Base-by-base conservation (phyloP, 1,140 invertebrate species). In the Drosophila lacertosa region DNA sequence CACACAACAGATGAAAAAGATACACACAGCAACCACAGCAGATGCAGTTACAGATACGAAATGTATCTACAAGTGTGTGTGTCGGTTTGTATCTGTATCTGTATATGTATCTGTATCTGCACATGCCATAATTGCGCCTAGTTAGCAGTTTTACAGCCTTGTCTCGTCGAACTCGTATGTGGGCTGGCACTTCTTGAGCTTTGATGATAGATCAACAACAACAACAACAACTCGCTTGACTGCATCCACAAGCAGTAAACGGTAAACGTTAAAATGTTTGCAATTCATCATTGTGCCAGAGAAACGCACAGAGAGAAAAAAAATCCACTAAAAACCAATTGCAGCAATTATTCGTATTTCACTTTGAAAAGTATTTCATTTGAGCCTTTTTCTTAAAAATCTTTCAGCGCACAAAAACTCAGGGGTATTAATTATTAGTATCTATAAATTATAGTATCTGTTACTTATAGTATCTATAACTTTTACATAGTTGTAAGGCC, bases 311-410 rank as follows among this genome's bases (percentile, higher is more conserved):
- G 44, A 55, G 47, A 22, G 44, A 37, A 35, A 55, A 33, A 53
- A 33, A n/a, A n/a, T n/a, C 48, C 55, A 60, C 66, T 50, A 78
- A 69, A 69, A 71, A 71, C 55, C 71, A 66, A 74, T 77, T 71
- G 65, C 57, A 47, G 16, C 45, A 74, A 74, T 83, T 78, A 78
- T 71, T 60, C 65, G 83, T 70, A 69, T 73, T 40, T 33, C 3
- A n/a, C 33, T 35, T 35, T 35, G 1, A 35, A n/a, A 35, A n/a
- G n/a, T 13, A 3, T 13, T 13, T 5, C 13, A 13, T 35, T 7
- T 35, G n/a, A 5, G n/a, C n/a, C n/a, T 35, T 35, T 35, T 35
- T n/a, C 13, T 29, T n/a, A n/a, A n/a, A n/a, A n/a, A n/a, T n/a
- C n/a, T n/a, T n/a, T n/a, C n/a, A n/a, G n/a, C n/a, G n/a, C n/a